Evolutionary conservation across 2,888 invertebrate genomes (phyloP), one percentile per base, ranked within the genome.

Genomic region (Tryphoninae sp.): DNA sequence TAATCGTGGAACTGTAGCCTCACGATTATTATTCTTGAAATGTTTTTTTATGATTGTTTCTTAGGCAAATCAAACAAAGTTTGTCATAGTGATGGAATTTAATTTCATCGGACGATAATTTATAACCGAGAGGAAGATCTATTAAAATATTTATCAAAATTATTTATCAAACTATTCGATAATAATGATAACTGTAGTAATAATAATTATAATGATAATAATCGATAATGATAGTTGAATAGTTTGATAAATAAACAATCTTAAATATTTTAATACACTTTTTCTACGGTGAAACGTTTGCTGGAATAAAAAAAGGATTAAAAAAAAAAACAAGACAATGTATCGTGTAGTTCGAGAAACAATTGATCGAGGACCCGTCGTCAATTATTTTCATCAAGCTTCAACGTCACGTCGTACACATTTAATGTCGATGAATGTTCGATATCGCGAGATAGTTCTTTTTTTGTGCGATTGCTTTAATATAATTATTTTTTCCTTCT

Each of bases 321-420:
- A 61, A 55, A 42, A 62, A 62, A 61, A 45, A 13, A 62, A 64
- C 53, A 55, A 8, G 69, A 45, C 45, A 13, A 53, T 16, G 1
- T 19, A 6, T 16, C 59, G 40, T 59, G 42, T 33, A 11, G 8
- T 9, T 65, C 59, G 73, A 13, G 61, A 74, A 55, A 74, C 61
- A 82, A 77, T 79, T n/a, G 79, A 82, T 45, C 68, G 76, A 23
- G 26, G 73, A 69, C 1, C 33, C 75, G 73, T 68, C 65, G 51
- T 82, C 82, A 76, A 82, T 73, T 82, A 69, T 82, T 82, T 82
- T 53, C 4, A 40, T 49, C 13, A 67, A 78, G 42, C 69, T 22
- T 69, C 13, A 81, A 82, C 79, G 76, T 80, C 82, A 67, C 58
- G 51, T 77, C 61, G 53, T 42, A 11, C 16, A 19, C 59, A 42